A percentile compares a stretch with the other conserved stretches of the same genome.
phyloP scores from a whole-genome alignment of 2,888 invertebrate genomes.

The Caenorhabditis angaria region DNA sequence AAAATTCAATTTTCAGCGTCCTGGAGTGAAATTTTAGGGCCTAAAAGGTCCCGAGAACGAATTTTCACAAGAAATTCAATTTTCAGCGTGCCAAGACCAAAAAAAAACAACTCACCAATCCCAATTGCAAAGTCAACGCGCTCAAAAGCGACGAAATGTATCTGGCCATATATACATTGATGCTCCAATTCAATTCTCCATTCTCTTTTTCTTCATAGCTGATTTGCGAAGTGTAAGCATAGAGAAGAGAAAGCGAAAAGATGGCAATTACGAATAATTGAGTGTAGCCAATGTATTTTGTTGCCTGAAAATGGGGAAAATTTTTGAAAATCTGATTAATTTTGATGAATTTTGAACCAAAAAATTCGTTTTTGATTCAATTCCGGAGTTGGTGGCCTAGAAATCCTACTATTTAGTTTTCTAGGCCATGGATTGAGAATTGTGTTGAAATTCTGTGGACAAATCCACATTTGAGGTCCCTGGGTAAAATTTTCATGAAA shows the following conservation, averaged over 20 bases:
- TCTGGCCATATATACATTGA: constrained; percentile 40
- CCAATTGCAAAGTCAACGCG: constrained; percentile 56
- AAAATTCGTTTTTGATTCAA: background rate
- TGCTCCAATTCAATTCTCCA: constrained; percentile 22
- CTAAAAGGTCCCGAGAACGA: no score
- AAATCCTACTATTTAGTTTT: no score
- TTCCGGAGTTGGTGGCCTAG: background rate
- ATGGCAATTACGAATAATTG: constrained; percentile 66
- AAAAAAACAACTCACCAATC: constrained; percentile 45
- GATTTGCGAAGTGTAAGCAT: constrained; percentile 40
- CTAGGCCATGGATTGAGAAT: no score
- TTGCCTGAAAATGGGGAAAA: constrained; percentile 43
- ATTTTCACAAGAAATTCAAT: no score
- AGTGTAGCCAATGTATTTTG: constrained; percentile 67
- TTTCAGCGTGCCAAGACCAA: no score
- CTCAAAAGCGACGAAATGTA: constrained; percentile 54
- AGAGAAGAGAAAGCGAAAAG: constrained; percentile 60
- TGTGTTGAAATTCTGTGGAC: no score
- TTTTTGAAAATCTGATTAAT: background rate
- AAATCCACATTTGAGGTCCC: no score
- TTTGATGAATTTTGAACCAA: background rate
- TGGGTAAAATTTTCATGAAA: no score
- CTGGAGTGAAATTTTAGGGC: no score
- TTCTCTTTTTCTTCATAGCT: constrained; percentile 21
- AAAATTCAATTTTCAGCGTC: no score